Conservation (phyloP, 2,888 invertebrate genomes). For the Cephalotes varians region DNA sequence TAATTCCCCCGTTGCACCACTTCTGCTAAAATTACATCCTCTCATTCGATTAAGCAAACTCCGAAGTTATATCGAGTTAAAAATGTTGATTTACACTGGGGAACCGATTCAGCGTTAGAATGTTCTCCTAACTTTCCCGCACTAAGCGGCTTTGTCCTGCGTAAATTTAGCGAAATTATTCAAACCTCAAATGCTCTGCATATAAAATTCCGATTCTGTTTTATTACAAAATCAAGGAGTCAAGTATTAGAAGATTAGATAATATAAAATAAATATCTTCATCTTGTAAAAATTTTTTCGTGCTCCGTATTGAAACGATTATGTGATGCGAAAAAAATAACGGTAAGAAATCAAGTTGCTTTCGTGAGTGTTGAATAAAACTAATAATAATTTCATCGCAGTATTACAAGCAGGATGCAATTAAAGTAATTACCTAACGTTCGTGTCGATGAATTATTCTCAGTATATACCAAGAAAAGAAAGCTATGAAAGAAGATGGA, state of each 20-base stretch:
- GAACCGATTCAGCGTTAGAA: conserved; percentile 43
- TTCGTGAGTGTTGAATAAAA: conserved; percentile 40
- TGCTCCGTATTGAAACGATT: background rate
- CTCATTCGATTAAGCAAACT: conserved; percentile 56
- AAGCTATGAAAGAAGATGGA: conserved; percentile 25
- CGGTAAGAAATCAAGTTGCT: conserved; percentile 10
- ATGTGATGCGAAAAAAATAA: background rate
- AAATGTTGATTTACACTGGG: conserved; percentile 55
- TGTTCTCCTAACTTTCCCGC: conserved; percentile 36
- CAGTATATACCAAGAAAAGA: conserved; percentile 36
- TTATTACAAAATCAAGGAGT: background rate
- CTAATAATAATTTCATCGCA: conserved; percentile 77
- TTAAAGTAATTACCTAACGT: conserved; percentile 78
- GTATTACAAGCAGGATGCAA: conserved; percentile 74
- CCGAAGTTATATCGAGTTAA: conserved; percentile 52
- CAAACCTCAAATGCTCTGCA: background rate
- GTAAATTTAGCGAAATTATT: conserved; percentile 44
- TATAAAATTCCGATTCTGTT: conserved; percentile 21
- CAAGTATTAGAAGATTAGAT: background rate
- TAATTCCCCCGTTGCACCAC: conserved; percentile 41
- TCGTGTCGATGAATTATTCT: conserved; percentile 68
- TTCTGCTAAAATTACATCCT: conserved; percentile 49
- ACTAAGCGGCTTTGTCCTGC: conserved; percentile 50
- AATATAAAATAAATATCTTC: background rate
- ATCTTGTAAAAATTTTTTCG: background rate